Evolutionary conservation across 1,140 invertebrate species (phyloP).

Genomic region (Reticulitermes speratus): DNA sequence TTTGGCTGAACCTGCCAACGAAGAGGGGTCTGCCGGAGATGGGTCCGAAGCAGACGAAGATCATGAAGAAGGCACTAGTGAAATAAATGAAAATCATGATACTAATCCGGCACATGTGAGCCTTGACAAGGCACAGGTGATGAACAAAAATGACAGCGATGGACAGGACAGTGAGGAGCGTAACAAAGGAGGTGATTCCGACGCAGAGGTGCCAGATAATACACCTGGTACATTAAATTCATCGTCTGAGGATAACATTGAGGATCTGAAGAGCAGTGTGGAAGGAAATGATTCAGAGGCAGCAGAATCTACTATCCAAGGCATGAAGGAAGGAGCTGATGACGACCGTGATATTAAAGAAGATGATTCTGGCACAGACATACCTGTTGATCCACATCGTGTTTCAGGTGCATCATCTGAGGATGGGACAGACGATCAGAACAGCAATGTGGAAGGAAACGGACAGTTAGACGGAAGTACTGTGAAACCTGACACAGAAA

Average conservation of each 20-base stretch:
- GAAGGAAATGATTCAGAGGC: neutral
- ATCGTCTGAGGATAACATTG: too few relatives aligned
- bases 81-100: neutral
- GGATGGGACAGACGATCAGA: neutral
- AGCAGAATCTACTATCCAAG: neutral
- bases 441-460: neutral
- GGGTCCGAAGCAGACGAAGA: constrained; percentile 39
- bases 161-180: neutral
- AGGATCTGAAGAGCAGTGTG: too few relatives aligned
- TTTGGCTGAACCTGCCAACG: too few relatives aligned
- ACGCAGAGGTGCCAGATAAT: too few relatives aligned
- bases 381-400: neutral
- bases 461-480: neutral
- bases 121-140: too few relatives aligned
- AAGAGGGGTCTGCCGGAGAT: neutral
- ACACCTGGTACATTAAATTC: too few relatives aligned
- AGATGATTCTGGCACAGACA: neutral
- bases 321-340: neutral
- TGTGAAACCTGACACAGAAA: neutral
- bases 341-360: neutral
- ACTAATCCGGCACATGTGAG: neutral
- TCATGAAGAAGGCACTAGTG: constrained; percentile 30
- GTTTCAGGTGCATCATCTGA: neutral
- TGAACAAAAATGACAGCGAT: neutral
- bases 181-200: neutral